Evolutionary conservation across 2,113 vertebrate genomes (phyloP).

Genomic region (Grammomys surdaster): DNA sequence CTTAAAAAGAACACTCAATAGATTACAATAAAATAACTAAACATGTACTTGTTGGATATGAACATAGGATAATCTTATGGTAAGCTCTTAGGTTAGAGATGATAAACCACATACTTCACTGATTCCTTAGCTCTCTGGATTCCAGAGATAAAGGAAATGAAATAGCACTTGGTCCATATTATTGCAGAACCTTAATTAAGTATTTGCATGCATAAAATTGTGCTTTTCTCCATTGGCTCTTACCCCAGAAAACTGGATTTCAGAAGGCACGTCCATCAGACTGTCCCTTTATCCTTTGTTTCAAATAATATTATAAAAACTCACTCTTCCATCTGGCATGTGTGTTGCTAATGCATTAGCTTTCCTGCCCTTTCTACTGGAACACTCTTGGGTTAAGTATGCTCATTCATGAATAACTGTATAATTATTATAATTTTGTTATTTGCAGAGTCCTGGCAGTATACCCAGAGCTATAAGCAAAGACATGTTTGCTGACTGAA

Average conservation of each 20-base stretch:
- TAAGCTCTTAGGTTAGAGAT: slow-evolving; percentile 23
- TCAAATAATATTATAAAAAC: slow-evolving; percentile 60
- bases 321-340: slow-evolving; percentile 15
- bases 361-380: slow-evolving; percentile 52
- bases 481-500: slow-evolving; percentile 58
- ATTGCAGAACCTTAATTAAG: slow-evolving; percentile 54
- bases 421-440: slow-evolving; percentile 75
- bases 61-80: slow-evolving; percentile 35
- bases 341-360: slow-evolving; percentile 60
- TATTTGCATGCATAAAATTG: slow-evolving; percentile 52
- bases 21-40: slow-evolving; percentile 6
- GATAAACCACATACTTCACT: slow-evolving; percentile 48
- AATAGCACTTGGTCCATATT: slow-evolving; percentile 25
- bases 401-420: slow-evolving; percentile 68
- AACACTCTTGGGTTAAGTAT: slow-evolving; percentile 67
- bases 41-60: not conserved
- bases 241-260: slow-evolving; percentile 58
- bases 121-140: slow-evolving; percentile 53
- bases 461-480: slow-evolving; percentile 60
- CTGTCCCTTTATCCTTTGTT: slow-evolving; percentile 51
- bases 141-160: slow-evolving; percentile 65
- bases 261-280: slow-evolving; percentile 4
- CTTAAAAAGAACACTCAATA: not conserved
- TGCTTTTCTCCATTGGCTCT: slow-evolving; percentile 47
- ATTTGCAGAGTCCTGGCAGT: slow-evolving; percentile 61